A percentile compares a stretch with the other conserved stretches of the same genome.
Conservation (phyloP, 2,888 invertebrate genomes). For the Panopea generosa region DNA sequence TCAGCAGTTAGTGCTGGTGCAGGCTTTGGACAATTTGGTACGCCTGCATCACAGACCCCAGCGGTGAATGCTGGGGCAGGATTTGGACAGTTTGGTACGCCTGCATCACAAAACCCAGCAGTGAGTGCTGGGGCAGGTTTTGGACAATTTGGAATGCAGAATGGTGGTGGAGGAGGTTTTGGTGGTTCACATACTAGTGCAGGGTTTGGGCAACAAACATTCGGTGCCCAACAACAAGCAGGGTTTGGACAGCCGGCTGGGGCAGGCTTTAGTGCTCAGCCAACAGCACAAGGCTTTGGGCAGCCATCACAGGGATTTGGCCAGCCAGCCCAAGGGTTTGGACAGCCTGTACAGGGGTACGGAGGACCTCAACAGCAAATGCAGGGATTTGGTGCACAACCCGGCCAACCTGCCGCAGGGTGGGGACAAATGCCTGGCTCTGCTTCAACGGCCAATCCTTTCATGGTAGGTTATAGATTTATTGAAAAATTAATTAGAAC, state of each 20-base stretch:
- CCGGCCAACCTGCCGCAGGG: conserved; percentile 7
- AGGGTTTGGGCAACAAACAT: conserved; percentile 47
- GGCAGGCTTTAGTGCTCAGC: conserved; percentile 36
- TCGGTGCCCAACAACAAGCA: conserved; percentile 44
- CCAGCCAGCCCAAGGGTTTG: conserved; percentile 36
- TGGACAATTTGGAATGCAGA: conserved; percentile 69
- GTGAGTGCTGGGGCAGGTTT: conserved; percentile 41
- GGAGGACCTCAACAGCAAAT: conserved; percentile 46
- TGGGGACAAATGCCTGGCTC: conserved; percentile 41
- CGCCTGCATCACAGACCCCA: conserved; percentile 11
- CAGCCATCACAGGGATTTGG: not conserved
- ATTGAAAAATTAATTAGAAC: no score
- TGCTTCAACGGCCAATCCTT: conserved; percentile 72
- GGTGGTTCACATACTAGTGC: not conserved
- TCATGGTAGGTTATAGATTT: conserved; percentile 69
- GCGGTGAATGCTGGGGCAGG: conserved; percentile 29
- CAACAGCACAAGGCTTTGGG: conserved; percentile 28
- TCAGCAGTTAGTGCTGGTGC: conserved; percentile 4
- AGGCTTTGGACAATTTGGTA: conserved; percentile 66
- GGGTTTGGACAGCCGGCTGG: conserved; percentile 47
- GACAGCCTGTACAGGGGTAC: conserved; percentile 27
- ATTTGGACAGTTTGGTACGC: conserved; percentile 62
- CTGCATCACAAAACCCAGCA: conserved; percentile 20
- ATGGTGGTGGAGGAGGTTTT: conserved; percentile 72
- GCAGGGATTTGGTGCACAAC: conserved; percentile 59